These are phyloP conservation scores for Melieria omissa DNA, from an alignment of 2,888 invertebrate species.

Conservation along the genomic window DNA sequence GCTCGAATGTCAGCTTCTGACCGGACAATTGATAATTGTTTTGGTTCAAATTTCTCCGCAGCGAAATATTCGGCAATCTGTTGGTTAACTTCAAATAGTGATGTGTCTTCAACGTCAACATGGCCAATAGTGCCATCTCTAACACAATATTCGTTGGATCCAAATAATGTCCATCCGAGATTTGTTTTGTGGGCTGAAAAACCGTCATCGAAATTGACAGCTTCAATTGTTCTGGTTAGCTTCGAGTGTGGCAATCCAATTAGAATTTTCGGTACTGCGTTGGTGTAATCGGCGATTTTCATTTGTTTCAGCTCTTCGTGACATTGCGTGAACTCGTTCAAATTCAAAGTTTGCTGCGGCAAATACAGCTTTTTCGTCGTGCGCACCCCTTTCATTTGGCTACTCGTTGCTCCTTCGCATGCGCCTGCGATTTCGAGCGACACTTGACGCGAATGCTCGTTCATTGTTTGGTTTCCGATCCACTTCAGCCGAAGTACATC, in stretches of 20 bases:
- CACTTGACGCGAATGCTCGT: conserved; percentile 5
- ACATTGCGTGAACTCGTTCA: conserved; percentile 3
- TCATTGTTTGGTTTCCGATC: conserved; percentile 10
- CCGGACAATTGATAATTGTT: not conserved
- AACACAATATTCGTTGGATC: not conserved
- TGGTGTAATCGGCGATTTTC: not conserved
- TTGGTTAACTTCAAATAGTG: not conserved
- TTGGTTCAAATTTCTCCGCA: not conserved
- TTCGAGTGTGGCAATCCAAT: conserved; percentile 14
- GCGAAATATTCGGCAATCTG: conserved; percentile 3
- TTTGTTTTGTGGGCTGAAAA: conserved; percentile 15
- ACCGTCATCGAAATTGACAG: conserved; percentile 13
- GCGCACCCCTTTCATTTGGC: conserved; percentile 6
- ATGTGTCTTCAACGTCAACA: not conserved
- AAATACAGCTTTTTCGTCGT: conserved; percentile 1
- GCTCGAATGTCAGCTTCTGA: conserved; percentile 5
- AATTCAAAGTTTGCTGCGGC: conserved; percentile 9
- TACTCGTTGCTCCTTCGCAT: not conserved
- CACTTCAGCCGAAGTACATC: conserved; percentile 11
- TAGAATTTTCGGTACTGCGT: conserved; percentile 12
- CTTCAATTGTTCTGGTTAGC: not conserved
- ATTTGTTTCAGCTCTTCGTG: not conserved
- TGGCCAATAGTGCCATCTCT: conserved; percentile 7
- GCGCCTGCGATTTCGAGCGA: conserved; percentile 9
- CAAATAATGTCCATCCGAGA: conserved; percentile 14